A percentile compares a stretch with the other conserved stretches of the same genome.
Evolutionary conservation across 1,140 invertebrate species (phyloP).

Genomic region (Colletes gigas): DNA sequence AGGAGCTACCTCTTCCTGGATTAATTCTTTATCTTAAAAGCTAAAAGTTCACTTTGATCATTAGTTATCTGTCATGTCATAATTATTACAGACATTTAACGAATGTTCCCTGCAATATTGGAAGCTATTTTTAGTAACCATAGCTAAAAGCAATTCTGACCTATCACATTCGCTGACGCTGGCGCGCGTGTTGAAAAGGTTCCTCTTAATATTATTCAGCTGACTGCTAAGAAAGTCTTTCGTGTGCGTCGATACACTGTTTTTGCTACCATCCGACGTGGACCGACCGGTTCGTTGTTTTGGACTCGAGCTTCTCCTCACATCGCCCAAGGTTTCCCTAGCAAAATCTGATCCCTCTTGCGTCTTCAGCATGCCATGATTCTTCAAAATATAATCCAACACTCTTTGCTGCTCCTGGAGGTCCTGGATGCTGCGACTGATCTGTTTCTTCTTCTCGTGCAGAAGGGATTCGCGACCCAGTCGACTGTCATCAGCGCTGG

Average conservation of each 20-base stretch:
- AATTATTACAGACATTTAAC: too few species aligned
- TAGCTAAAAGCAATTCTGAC: background rate
- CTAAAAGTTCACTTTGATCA: too few species aligned
- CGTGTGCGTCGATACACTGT: conserved; percentile 21
- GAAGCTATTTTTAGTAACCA: background rate
- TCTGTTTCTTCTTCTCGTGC: conserved; percentile 64
- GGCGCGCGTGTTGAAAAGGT: background rate
- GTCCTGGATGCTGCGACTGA: conserved; percentile 72
- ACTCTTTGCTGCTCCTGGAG: conserved; percentile 72
- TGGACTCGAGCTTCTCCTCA: conserved; percentile 15
- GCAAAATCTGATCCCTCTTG: conserved; percentile 58
- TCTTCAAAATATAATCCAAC: conserved; percentile 72
- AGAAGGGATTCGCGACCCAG: conserved; percentile 36
- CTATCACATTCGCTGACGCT: conserved; percentile 29
- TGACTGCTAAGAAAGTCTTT: conserved; percentile 29
- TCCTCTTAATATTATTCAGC: conserved; percentile 34
- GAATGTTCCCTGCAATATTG: too few species aligned
- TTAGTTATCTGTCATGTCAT: too few species aligned
- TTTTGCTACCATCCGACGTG: conserved; percentile 34
- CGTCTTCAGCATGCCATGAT: conserved; percentile 68
- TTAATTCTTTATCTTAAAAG: too few species aligned
- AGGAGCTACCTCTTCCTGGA: too few species aligned
- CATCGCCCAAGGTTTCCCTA: conserved; percentile 58
- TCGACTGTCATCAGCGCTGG: background rate
- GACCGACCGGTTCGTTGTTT: conserved; percentile 17